Base-by-base conservation (phyloP, 1,140 invertebrate species). In the Oryzaephilus surinamensis region DNA sequence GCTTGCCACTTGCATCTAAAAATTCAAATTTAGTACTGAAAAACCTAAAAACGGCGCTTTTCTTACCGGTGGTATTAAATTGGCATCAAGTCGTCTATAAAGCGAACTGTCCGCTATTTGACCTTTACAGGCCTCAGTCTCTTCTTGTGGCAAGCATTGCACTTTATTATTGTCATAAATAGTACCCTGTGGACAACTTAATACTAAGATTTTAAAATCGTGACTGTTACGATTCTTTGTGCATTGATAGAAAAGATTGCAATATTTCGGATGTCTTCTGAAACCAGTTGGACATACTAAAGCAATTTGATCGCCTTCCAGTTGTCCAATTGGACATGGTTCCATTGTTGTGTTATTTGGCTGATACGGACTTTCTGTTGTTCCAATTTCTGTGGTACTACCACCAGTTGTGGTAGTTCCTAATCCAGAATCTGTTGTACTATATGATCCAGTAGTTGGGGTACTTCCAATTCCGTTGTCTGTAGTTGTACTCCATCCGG, bases 171-270 rank as follows among this genome's bases (percentile, higher is more conserved):
- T 79, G 46, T 86, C 80, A 48, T 76, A 89, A 28, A 84, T 72
- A 0, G 79, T 84, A 38, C 74, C 74, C 45, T 82, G 76, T 4
- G 81, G 79, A 61, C 85, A 89, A 31, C 73, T 74, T 30, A 88
- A 71, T 2, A 77, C 68, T 1, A 82, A 66, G 36, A 87, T 69
- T 51, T 81, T 84, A 4, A 82, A 62, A 44, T 86, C 77, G 52
- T 76, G 74, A 20, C 62, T 74, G 13, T 74, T 64, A 14, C 50
- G 32, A 32, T 72, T 71, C 39, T 69, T 70, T 10, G 74, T 79
- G 55, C 85, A 89, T 58, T 89, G 84, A 51, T 89, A 89, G 62
- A 88, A 85, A 26, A 84, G 58, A 55, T 87, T 81, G 52, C 86
- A 90, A 51, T 83, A 77, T 57, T 84, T 81, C 0, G 84, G 82